Evolutionary conservation across 2,797 vertebrate genomes (phyloP).

Genomic region (Champsocephalus gunnari): DNA sequence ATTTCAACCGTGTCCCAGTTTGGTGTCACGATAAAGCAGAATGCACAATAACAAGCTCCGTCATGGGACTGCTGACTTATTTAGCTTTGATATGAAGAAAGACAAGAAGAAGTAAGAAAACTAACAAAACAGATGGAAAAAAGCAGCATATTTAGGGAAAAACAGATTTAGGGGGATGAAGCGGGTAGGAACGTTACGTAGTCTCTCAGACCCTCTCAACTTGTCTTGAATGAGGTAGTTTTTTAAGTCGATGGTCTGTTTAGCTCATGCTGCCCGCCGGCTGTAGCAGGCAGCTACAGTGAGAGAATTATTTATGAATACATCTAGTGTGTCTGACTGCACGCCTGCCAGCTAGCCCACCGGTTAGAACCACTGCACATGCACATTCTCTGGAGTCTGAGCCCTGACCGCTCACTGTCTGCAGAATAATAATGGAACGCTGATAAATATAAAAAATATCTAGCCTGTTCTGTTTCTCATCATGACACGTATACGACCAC

Average conservation of each 20-base stretch:
- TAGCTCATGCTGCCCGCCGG: constrained; percentile 41
- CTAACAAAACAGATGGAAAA: constrained; percentile 10
- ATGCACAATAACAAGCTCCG: constrained; percentile 17
- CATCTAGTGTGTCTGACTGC: constrained; percentile 52
- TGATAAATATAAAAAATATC: constrained; percentile 6
- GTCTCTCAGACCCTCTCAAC: background rate
- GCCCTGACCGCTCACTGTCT: constrained; percentile 20
- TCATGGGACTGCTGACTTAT: constrained; percentile 16
- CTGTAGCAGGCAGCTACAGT: constrained; percentile 48
- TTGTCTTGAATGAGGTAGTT: constrained; percentile 39
- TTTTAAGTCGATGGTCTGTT: constrained; percentile 53
- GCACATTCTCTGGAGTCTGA: constrained; percentile 45
- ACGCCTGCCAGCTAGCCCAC: constrained; percentile 34
- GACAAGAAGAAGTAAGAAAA: background rate
- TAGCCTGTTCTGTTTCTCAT: constrained; percentile 8
- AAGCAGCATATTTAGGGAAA: background rate
- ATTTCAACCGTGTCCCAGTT: constrained; percentile 51
- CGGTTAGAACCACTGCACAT: constrained; percentile 27
- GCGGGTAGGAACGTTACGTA: background rate
- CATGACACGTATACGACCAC: background rate
- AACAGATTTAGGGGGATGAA: constrained; percentile 23
- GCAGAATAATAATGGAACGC: constrained; percentile 22
- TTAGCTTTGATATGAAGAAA: constrained; percentile 23
- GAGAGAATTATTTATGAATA: constrained; percentile 72
- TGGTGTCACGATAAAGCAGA: constrained; percentile 33